Base-by-base conservation (phyloP, 2,113 vertebrate genomes). In the Scalopus aquaticus region DNA sequence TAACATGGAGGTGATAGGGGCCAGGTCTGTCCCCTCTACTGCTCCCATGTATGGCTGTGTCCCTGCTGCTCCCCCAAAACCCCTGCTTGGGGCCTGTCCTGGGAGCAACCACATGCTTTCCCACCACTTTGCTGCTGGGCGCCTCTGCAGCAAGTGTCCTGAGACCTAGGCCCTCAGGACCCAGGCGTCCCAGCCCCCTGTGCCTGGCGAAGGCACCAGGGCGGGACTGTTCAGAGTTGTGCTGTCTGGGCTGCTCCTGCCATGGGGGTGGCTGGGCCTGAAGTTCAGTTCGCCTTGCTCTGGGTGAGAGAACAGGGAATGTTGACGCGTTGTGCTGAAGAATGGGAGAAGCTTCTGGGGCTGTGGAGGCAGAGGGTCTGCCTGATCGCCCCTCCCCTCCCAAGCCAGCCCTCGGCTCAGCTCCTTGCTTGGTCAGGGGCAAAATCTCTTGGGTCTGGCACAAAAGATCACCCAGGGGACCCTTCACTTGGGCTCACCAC, bases 41-140 rank as follows among this genome's bases (percentile, higher is more conserved):
- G 37, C 11, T 56, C 32, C 28, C 16, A 1, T 1, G 10, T n/a
- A 32, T 56, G 17, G 5, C 72, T 56, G 9, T 37, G 42, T 44
- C 64, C 54, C 62, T 54, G 12, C 35, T 15, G 88, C 35, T 26
- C 37, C 26, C 19, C 12, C 10, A 54, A 15, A 15, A 3, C 32
- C 73, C 44, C 20, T 39, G 32, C 22, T 2, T 13, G 8, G 80
- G 32, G 44, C 20, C 83, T 44, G 35, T 46, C 26, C 91, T 12
- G 8, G 37, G 72, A 65, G 64, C 0, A 4, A 10, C 90, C 17
- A 2, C 0, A 3, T 51, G 8, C 58, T 64, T 92, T 37, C 81
- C 58, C 76, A 9, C 30, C 2, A 30, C 15, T 51, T 37, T 2
- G 7, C 5, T 2, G 4, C 0, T 3, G 35, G 9, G 13, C 42